A percentile compares a stretch with the other conserved stretches of the same genome.
These are phyloP conservation scores for Enteromius trimaculatus DNA, from an alignment of 2,797 vertebrate species.

Conservation along the genomic window DNA sequence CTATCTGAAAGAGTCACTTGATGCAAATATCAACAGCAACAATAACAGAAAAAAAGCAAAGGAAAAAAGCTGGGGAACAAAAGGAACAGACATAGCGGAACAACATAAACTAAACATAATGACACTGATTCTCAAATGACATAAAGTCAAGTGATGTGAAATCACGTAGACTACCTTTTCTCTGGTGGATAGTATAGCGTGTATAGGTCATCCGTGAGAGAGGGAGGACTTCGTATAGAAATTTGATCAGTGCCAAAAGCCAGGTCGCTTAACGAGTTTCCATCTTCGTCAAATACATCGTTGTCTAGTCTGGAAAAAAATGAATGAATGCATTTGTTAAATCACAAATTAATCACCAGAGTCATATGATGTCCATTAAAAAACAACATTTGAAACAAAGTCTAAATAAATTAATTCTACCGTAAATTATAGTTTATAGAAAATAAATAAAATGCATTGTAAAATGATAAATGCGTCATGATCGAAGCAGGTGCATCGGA, in stretches of 20 bases:
- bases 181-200: conserved; percentile 87
- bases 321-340: conserved; percentile 15
- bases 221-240: conserved; percentile 85
- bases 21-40: conserved; percentile 54
- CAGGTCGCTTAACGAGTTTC: conserved; percentile 87
- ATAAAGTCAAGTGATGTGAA: background rate
- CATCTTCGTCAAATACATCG: conserved; percentile 91
- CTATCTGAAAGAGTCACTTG: conserved; percentile 32
- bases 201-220: conserved; percentile 85
- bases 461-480: background rate
- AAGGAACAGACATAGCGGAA: conserved; percentile 72
- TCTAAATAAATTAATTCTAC: background rate
- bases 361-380: background rate
- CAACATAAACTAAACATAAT: conserved; percentile 62
- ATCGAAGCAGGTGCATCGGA: background rate
- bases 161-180: conserved; percentile 81
- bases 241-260: conserved; percentile 86
- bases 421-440: background rate
- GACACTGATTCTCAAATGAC: conserved; percentile 39
- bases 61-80: conserved; percentile 71
- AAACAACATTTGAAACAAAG: background rate
- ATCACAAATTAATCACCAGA: background rate
- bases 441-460: background rate
- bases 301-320: conserved; percentile 82
- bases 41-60: conserved; percentile 69